Evolutionary conservation across 1,140 invertebrate genomes (phyloP).

Genomic region (Rhopalosiphum maidis): DNA sequence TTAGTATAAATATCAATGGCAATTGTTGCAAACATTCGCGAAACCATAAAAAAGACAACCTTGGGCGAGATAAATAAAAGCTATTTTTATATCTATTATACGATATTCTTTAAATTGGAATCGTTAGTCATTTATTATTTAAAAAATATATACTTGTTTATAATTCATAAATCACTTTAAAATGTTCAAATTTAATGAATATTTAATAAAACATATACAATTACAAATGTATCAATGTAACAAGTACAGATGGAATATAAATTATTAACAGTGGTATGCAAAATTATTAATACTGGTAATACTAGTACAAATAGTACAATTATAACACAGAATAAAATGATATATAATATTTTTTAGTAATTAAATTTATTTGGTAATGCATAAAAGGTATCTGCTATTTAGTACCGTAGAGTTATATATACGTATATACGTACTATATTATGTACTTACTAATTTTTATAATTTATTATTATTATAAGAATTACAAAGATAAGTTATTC

Average conservation of each 20-base stretch:
- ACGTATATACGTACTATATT: too few relatives aligned
- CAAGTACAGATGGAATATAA: not conserved
- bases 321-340: not conserved
- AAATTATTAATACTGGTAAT: too few relatives aligned
- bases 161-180: not conserved
- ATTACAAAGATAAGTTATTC: too few relatives aligned
- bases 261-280: not conserved
- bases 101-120: not conserved
- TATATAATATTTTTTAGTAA: not conserved
- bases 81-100: slow-evolving; percentile 15
- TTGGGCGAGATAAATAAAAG: slow-evolving; percentile 41
- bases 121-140: slow-evolving; percentile 31
- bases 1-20: slow-evolving; percentile 24
- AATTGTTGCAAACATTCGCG: slow-evolving; percentile 19
- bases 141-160: not conserved
- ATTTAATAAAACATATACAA: not conserved
- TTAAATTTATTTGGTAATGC: not conserved
- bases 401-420: too few relatives aligned
- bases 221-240: too few relatives aligned
- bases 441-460: too few relatives aligned
- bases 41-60: slow-evolving; percentile 21
- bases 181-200: not conserved
- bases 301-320: not conserved
- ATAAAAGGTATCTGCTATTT: too few relatives aligned
- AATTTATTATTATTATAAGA: too few relatives aligned